A percentile compares a stretch with the other conserved stretches of the same genome.
Conservation (phyloP, 2,797 vertebrate species). For the Columba guinea region DNA sequence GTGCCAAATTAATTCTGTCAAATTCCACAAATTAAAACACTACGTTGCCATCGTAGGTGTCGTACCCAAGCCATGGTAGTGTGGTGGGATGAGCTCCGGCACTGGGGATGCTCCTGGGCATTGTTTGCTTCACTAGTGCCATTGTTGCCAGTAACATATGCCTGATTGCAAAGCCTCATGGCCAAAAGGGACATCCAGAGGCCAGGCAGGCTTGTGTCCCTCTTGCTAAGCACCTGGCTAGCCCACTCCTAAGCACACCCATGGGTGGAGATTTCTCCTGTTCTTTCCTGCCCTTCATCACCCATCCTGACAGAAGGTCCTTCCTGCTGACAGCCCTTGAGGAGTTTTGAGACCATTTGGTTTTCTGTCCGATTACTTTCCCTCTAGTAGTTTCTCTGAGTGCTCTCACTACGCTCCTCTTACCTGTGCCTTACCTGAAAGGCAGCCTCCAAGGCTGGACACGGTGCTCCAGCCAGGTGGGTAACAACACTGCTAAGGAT, state of each 20-base stretch:
- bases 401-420: background rate
- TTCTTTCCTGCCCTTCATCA: background rate
- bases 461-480: background rate
- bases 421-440: background rate
- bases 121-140: background rate
- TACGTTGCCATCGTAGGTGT: too few relatives aligned
- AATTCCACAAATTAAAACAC: background rate
- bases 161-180: background rate
- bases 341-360: background rate
- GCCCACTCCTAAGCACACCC: background rate
- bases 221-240: background rate
- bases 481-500: background rate
- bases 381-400: accelerated
- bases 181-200: background rate
- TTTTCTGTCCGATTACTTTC: background rate
- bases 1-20: background rate
- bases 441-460: background rate
- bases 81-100: accelerated
- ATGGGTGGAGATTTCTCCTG: background rate
- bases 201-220: too few relatives aligned
- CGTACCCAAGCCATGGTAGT: background rate
- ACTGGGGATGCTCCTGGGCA: accelerated
- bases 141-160: background rate
- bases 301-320: background rate
- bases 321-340: background rate